phyloP scores from a whole-genome alignment of 2,888 invertebrate species.

The Nebria brevicollis region DNA sequence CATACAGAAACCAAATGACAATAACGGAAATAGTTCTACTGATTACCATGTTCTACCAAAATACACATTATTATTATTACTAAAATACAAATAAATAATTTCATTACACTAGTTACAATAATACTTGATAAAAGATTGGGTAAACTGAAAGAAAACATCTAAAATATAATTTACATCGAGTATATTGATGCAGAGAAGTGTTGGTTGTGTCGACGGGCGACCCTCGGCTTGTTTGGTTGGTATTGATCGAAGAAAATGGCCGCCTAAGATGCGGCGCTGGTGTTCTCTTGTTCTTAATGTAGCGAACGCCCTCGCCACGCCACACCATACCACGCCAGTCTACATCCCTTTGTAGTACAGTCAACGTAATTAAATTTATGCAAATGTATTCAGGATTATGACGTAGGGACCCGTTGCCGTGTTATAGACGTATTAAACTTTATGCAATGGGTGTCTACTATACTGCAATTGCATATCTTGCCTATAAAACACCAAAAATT shows the following conservation, averaged over 20 bases:
- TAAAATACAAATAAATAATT: too few species aligned
- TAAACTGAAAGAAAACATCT: too few species aligned
- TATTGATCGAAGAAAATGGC: constrained; percentile 46
- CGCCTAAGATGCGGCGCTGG: constrained; percentile 32
- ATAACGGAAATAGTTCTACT: constrained; percentile 38
- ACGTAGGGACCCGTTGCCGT: constrained; percentile 41
- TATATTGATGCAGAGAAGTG: background rate
- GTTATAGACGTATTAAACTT: constrained; percentile 45
- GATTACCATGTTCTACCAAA: background rate
- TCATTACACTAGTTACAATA: too few species aligned
- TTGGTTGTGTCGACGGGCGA: background rate
- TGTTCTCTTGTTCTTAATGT: constrained; percentile 19
- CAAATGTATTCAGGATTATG: constrained; percentile 55
- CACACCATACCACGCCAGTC: background rate
- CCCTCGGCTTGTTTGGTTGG: constrained; percentile 8
- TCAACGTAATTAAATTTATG: constrained; percentile 55
- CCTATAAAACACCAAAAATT: too few species aligned
- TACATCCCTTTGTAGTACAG: background rate
- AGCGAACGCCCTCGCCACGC: background rate
- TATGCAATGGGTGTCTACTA: background rate
- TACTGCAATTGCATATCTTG: too few species aligned
- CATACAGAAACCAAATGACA: constrained; percentile 13
- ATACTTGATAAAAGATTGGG: too few species aligned
- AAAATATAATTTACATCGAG: too few species aligned
- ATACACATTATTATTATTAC: background rate